Evolutionary conservation across 2,797 vertebrate genomes (phyloP).

Genomic region (Eidolon dupreanum): DNA sequence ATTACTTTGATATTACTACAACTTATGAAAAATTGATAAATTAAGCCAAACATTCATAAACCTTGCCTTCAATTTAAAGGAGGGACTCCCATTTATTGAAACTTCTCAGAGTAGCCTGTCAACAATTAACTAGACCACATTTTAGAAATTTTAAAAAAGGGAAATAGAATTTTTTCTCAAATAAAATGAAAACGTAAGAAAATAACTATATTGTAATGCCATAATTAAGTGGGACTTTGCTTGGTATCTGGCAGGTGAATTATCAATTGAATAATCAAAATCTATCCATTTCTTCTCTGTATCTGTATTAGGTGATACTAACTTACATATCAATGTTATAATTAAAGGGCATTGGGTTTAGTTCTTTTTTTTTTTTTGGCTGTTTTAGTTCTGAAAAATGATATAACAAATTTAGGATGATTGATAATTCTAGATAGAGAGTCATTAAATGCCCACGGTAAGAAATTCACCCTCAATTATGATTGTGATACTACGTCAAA

Average conservation of each 20-base stretch:
- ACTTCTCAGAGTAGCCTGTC: not conserved
- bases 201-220: not conserved
- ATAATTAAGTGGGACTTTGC: not conserved
- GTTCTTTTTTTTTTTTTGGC: not conserved
- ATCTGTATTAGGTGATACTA: not conserved
- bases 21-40: not conserved
- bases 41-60: not conserved
- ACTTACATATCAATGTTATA: not conserved
- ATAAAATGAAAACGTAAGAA: not conserved
- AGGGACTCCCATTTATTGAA: not conserved
- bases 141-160: not conserved
- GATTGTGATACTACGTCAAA: conserved; percentile 76
- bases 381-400: conserved; percentile 56
- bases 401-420: conserved; percentile 59
- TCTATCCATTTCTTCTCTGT: not conserved
- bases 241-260: not conserved
- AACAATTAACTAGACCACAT: not conserved
- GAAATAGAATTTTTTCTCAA: not conserved
- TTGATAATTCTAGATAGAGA: conserved; percentile 65
- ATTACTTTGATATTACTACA: not conserved
- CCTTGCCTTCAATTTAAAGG: not conserved
- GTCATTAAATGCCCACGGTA: conserved; percentile 71
- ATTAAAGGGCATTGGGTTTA: not conserved
- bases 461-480: conserved; percentile 74
- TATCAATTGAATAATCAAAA: not conserved